phyloP scores from a whole-genome alignment of 30 jellyfish, hydroid and myxozoan genomes.

The Hydra vulgaris region DNA sequence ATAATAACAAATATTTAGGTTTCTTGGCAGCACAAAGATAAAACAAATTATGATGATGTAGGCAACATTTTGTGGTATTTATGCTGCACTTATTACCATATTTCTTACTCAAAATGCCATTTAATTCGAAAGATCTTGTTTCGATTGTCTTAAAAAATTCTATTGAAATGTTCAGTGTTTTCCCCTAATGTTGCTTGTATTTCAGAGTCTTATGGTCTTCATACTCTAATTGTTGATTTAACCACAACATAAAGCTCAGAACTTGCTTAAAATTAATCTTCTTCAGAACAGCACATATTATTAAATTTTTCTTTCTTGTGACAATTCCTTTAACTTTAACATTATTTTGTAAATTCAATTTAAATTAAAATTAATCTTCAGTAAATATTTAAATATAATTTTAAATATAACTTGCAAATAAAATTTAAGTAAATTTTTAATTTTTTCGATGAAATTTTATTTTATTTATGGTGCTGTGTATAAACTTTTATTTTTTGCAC shows the following conservation, averaged over 20 bases:
- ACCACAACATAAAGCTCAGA: not conserved
- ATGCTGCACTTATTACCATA: not conserved
- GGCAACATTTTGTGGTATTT: not conserved
- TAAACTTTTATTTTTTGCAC: not conserved
- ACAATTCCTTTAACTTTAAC: not conserved
- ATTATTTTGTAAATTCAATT: not conserved
- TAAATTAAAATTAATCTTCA: not conserved
- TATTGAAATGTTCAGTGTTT: not conserved
- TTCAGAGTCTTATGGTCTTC: not conserved
- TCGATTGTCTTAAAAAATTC: not conserved
- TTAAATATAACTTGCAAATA: too few species aligned
- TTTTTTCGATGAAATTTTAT: not conserved
- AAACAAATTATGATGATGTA: not conserved
- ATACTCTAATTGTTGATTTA: not conserved
- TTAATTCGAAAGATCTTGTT: not conserved
- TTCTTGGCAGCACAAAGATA: not conserved
- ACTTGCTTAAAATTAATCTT: too few species aligned
- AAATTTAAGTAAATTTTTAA: not conserved
- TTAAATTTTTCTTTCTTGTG: not conserved
- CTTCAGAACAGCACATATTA: not conserved
- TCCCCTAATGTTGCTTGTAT: not conserved
- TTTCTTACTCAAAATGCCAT: not conserved
- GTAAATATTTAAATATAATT: too few species aligned
- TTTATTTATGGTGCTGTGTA: not conserved
- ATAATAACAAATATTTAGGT: too few species aligned